Base-by-base conservation (phyloP, 2,888 invertebrate species). In the Steinernema scapterisci region DNA sequence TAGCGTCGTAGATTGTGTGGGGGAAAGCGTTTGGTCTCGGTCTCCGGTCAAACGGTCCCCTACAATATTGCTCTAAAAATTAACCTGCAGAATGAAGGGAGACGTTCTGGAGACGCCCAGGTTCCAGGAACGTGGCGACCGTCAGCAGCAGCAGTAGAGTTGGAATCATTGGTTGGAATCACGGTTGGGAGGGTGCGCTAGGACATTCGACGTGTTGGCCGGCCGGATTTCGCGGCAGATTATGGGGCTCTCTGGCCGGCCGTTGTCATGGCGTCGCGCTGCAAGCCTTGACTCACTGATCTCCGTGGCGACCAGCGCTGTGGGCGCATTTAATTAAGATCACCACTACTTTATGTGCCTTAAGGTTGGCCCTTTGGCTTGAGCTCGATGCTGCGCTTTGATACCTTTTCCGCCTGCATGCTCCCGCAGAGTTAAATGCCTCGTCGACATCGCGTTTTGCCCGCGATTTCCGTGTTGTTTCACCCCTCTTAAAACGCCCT, bases 221-320 rank as follows among this genome's bases (percentile, higher is more conserved):
- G 27, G 63, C 31, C 25, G 63, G 63, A 63, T 63, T 63, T 27
- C 11, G 27, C 16, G 25, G 63, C 31, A 31, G 63, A 63, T 63
- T 63, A 63, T 63, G 31, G 27, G 63, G 63, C 63, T 25, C 2
- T 27, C 16, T 31, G 63, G 63, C 13, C 16, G 25, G 63, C 63
- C 63, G 63, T 63, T 63, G 63, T 63, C 63, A 63, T 63, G 63
- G 63, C n/a, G 63, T 31, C 63, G 63, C 63, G 63, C 63, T 31
- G 38, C 63, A 63, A 13, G 38, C 63, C 31, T 63, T 63, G 63
- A 63, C 63, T 63, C 63, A 31, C 31, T n/a, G 63, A 63, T 63
- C 63, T 25, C 63, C 63, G 63, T 63, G 63, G 63, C 63, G 63
- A 63, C 63, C 23, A 63, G 63, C 63, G 63, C 63, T 63, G 27